Evolutionary conservation across 2,888 invertebrate genomes (phyloP).

Genomic region (Tenthredo mesomela): DNA sequence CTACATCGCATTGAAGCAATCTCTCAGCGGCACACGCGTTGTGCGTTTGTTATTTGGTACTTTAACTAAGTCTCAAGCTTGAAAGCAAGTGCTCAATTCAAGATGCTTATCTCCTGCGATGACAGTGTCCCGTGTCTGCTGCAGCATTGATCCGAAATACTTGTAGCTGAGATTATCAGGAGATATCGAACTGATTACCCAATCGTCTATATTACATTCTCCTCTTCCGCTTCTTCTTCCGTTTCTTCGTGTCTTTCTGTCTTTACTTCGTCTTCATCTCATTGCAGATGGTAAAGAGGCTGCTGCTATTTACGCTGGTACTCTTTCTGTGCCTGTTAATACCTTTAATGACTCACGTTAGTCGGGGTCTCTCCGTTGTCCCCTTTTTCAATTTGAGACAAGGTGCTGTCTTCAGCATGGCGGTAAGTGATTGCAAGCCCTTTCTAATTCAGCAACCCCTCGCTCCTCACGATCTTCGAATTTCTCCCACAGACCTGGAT

Average conservation of each 20-base stretch:
- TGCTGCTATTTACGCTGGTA: conserved; percentile 5
- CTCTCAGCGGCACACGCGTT: conserved; percentile 11
- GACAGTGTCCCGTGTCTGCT: background rate
- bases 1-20: conserved; percentile 31
- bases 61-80: background rate
- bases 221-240: background rate
- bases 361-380: conserved; percentile 3
- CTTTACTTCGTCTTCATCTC: background rate
- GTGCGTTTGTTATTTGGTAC: conserved; percentile 15
- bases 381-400: conserved; percentile 9
- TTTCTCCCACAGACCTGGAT: conserved; percentile 5
- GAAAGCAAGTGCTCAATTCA: background rate
- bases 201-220: background rate
- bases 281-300: conserved; percentile 28
- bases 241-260: background rate
- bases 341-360: background rate
- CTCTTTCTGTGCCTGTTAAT: conserved; percentile 24
- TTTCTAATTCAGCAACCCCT: background rate
- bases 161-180: background rate
- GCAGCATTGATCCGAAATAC: background rate
- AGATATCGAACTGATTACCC: background rate
- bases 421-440: background rate
- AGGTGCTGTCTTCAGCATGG: background rate
- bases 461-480: background rate
- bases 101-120: background rate